Evolutionary conservation across 2,888 invertebrate genomes (phyloP), one percentile per base, ranked within the genome.

Genomic region (Drosophila pseudotalamancana): DNA sequence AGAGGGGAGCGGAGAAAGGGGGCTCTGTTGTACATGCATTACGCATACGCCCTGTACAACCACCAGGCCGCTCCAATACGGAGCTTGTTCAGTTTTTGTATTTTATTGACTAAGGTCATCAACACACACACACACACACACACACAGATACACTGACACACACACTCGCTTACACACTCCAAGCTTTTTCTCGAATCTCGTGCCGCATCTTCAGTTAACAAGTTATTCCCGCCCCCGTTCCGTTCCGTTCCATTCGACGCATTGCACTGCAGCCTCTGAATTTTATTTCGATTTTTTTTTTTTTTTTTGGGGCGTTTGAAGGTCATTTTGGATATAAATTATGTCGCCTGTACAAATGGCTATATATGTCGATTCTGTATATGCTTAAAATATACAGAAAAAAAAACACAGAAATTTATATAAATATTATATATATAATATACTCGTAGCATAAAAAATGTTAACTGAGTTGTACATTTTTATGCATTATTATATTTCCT

Each of bases 61-160:
- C 43, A 16, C 21, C 14, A 32, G 23, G 32, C 32, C 16, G 14
- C 39, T 39, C 16, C 29, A 29, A 9, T 14, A 27, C 19, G 29
- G 39, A 34, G 48, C 25, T 31, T 23, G 35, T 11, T 60, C 50
- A 25, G 27, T 19, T 51, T 12, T 19, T 16, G 2, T 32, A 55
- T 81, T 78, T 87, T 78, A 75, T 77, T 84, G 87, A 76, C 85
- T 89, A 89, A 89, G 89, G 89, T 89, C 89, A 78, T 66, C 88
- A 87, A 53, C 74, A 57, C 50, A 50, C 42, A 65, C 25, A 40
- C 34, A 55, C 43, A 53, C 9, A 34, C 21, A 32, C 21, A 56
- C 39, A 60, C 56, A 66, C 71, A 34, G 18, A 32, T 18, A 56
- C 39, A 60, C 56, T 63, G 67, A 62, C 32, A 40, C 40, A 42